Conservation (phyloP, 2,113 vertebrate genomes). For the Mobula birostris region DNA sequence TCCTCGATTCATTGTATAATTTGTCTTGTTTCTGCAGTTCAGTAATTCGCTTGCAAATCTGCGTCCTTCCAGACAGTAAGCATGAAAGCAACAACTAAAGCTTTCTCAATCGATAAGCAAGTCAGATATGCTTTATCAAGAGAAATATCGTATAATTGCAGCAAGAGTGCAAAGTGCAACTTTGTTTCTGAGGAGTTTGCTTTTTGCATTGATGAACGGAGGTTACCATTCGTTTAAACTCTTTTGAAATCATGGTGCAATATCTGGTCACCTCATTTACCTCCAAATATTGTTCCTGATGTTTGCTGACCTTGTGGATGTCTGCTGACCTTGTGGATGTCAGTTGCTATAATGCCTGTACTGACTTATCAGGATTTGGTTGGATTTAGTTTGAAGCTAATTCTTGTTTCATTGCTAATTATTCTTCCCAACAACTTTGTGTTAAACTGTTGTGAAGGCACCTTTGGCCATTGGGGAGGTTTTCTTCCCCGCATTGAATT, state of each 20-base stretch:
- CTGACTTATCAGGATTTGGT: not conserved
- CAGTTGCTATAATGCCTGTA: not conserved
- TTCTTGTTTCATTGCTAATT: not conserved
- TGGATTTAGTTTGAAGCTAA: not conserved
- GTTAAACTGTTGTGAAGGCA: not conserved
- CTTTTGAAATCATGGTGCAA: not conserved
- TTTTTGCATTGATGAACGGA: not conserved
- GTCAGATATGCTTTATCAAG: not conserved
- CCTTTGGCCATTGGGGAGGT: not conserved
- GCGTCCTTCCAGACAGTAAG: too few species aligned
- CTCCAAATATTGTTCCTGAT: not conserved
- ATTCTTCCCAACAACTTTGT: not conserved
- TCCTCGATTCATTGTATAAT: too few species aligned
- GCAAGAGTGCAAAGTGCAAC: not conserved
- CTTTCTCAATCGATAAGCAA: not conserved
- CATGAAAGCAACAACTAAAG: not conserved
- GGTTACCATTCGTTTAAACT: not conserved
- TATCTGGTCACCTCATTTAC: slow-evolving; percentile 26
- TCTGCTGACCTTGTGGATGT: not conserved
- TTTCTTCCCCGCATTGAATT: too few species aligned
- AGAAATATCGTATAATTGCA: too few species aligned
- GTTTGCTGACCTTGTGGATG: not conserved
- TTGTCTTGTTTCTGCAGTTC: too few species aligned
- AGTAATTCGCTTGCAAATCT: too few species aligned
- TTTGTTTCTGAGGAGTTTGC: not conserved